Evolutionary conservation across 30 jellyfish, hydroid and myxozoan species (phyloP), one percentile per base, ranked within the genome.

Genomic region (Aurelia aurita): DNA sequence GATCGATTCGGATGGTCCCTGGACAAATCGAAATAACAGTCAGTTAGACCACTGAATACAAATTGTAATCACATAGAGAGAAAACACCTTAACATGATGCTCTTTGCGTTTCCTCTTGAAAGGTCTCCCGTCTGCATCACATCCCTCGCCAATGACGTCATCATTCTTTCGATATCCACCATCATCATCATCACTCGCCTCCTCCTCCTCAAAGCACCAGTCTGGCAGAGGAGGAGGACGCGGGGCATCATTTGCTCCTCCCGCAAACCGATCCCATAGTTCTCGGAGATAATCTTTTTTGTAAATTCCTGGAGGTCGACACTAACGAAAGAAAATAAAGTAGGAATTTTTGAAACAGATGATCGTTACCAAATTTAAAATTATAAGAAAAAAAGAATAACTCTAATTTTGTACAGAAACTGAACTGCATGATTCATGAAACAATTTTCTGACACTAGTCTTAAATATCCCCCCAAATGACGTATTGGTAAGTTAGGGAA

Each of bases 291-390:
- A 94, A 8, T 69, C 88, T 7, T 53, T 79, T 73, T 94, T 94
- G 88, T 94, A 94, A 47, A 94, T 94, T 13, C 99, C 99, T 7
- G 97, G 97, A 11, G 99, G 97, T 7, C 99, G 98, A 31, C 94
- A 79, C 99, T 89, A 57, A 3, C 31, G 44, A 39, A 15, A 39
- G 9, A 39, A 6, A 39, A 6, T 39, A 15, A 6, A 8, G 9
- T 34, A 39, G 1, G 13, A 39, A 39, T 39, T 9, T 8, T 31
- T 2, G 10, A 34, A 34, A 34, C 46, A 3, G 46, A 34, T 34
- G 46, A 34, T 2, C 7, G 6, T 3, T 34, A 34, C 10, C 4
- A 39, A 39, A 39, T 39, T 39, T 34, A 34, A 39, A 1, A 39
- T n/a, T n/a, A n/a, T n/a, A 39, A 39, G 9, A 8, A 2, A 1